A percentile compares a stretch with the other conserved stretches of the same genome.
Conservation (phyloP, 2,797 vertebrate species). For the Lagorchestes hirsutus region DNA sequence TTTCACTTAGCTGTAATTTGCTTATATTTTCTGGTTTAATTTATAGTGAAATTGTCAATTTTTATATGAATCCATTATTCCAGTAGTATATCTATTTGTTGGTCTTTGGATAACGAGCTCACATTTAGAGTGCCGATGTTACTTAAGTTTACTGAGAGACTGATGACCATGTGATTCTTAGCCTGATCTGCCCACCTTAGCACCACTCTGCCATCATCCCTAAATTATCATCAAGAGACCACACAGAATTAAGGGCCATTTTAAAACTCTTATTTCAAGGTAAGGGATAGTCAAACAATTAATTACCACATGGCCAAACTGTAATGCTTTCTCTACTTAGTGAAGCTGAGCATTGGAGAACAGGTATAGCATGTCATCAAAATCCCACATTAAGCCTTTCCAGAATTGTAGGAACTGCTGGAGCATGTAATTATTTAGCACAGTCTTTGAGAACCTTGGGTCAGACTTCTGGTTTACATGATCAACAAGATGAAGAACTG, state of each 20-base stretch:
- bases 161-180: not conserved
- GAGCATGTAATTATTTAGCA: not conserved
- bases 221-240: not conserved
- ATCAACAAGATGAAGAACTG: not conserved
- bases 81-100: not conserved
- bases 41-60: not conserved
- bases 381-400: not conserved
- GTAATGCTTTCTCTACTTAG: not conserved
- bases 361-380: not conserved
- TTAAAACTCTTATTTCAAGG: not conserved
- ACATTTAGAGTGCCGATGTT: not conserved
- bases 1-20: not conserved
- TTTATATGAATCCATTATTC: not conserved
- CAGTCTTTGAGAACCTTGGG: not conserved
- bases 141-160: not conserved
- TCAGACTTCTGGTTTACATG: not conserved
- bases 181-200: not conserved
- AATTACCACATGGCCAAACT: not conserved
- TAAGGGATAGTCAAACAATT: not conserved
- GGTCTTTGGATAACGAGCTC: not conserved
- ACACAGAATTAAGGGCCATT: not conserved
- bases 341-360: not conserved
- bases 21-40: not conserved
- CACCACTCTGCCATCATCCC: not conserved
- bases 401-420: not conserved